Evolutionary conservation across 2,888 invertebrate species (phyloP).

Genomic region (Agrochola circellaris): DNA sequence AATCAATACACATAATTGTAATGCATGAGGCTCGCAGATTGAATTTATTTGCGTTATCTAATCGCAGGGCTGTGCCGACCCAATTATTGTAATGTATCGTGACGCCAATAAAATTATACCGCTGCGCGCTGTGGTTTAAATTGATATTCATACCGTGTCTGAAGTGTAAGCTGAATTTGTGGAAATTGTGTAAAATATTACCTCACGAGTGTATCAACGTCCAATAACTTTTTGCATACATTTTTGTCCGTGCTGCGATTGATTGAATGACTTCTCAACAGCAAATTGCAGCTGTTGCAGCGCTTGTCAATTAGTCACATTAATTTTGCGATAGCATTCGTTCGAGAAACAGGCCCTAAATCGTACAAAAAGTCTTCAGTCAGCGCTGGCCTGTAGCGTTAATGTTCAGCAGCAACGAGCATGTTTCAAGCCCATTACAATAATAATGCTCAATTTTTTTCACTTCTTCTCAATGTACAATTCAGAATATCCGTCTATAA

Average conservation of each 20-base stretch:
- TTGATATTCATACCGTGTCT: conserved; percentile 32
- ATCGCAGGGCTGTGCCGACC: conserved; percentile 30
- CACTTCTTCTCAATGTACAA: neutral
- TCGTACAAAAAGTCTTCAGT: neutral
- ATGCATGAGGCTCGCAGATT: conserved; percentile 32
- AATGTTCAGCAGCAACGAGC: neutral
- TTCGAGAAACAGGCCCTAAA: neutral
- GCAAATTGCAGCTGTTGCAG: neutral
- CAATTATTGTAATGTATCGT: conserved; percentile 40
- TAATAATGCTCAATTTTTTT: neutral
- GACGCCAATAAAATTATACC: conserved; percentile 44
- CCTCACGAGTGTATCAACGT: neutral
- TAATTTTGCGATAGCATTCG: neutral
- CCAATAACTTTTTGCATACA: neutral
- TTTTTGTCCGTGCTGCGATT: neutral
- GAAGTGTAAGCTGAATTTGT: conserved; percentile 6
- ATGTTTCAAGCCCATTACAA: neutral
- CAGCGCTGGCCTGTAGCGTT: neutral
- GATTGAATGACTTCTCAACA: neutral
- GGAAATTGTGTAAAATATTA: conserved; percentile 8
- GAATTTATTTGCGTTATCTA: conserved; percentile 51
- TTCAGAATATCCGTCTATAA: neutral
- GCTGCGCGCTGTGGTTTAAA: neutral
- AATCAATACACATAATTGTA: conserved; percentile 54
- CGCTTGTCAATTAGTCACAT: neutral